Evolutionary conservation across 2,888 invertebrate genomes (phyloP), one percentile per base, ranked within the genome.

Genomic region (Meteorus cinctellus): DNA sequence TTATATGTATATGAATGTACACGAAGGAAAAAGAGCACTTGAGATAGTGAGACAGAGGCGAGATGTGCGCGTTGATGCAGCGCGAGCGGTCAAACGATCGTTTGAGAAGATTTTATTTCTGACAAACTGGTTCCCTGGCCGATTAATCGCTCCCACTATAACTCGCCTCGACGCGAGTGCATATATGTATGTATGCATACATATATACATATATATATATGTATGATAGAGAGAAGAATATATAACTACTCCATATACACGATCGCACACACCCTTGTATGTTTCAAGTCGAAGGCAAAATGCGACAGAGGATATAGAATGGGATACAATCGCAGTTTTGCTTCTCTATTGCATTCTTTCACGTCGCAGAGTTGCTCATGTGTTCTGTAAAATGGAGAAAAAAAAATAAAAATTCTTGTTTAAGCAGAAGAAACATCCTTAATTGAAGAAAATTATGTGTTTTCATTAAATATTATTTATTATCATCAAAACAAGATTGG

Each of bases 121-220:
- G 84, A 85, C 86, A 85, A 86, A 86, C 86, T 86, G 85, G 86
- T 86, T 84, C 83, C 83, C 78, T 81, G 79, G 81, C 78, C 86
- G 86, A 86, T 86, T 86, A 85, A 85, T 86, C 83, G 83, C 81
- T 81, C 81, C 83, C 80, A 81, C 84, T 68, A 59, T 48, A 66
- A 67, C 72, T 19, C 34, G 55, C 55, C 67, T 72, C 51, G 65
- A 66, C 69, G 51, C 60, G 72, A 62, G 68, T 71, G 59, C 59
- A 69, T 68, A 71, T 66, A 41, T 27, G 69, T 29, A 68, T 34
- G 60, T 12, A 24, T 16, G 24, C 24, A 24, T 24, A 36, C 48
- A 48, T 34, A 34, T 34, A n/a, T n/a, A n/a, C n/a, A n/a, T n/a
- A n/a, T n/a, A n/a, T n/a, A n/a, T n/a, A n/a, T n/a, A n/a, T n/a